Conservation (phyloP, 2,888 invertebrate species). For the Hemithea aestivaria region DNA sequence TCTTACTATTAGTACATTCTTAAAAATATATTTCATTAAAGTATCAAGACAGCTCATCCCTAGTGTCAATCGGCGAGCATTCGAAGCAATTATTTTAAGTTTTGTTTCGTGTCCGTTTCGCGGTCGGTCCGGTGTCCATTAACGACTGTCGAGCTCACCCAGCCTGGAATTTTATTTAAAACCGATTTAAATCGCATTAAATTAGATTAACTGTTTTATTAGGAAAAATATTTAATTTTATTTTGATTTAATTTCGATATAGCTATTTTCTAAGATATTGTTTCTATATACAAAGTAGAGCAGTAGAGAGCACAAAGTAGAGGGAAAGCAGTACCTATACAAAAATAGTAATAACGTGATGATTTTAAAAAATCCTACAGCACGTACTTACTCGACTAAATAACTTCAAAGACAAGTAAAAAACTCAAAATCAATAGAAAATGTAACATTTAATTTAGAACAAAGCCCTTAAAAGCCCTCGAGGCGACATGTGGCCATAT, state of each 20-base stretch:
- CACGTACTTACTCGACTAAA: background rate
- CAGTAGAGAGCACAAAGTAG: too few species aligned
- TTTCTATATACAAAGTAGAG: too few species aligned
- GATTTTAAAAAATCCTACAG: too few species aligned
- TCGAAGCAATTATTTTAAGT: conserved; percentile 77
- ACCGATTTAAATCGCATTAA: conserved; percentile 52
- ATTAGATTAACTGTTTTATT: conserved; percentile 50
- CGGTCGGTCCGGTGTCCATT: conserved; percentile 66
- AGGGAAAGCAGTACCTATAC: too few species aligned
- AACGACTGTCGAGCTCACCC: conserved; percentile 53
- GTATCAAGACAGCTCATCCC: conserved; percentile 42
- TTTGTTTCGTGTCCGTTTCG: conserved; percentile 74
- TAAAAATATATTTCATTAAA: too few species aligned
- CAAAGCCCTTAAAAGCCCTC: conserved; percentile 66
- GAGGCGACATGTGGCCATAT: conserved; percentile 75
- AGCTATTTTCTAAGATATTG: too few species aligned
- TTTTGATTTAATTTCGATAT: too few species aligned
- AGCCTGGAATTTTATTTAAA: conserved; percentile 45
- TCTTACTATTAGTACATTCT: too few species aligned
- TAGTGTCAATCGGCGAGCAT: conserved; percentile 51
- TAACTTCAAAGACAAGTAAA: conserved; percentile 8
- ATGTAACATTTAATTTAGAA: conserved; percentile 43
- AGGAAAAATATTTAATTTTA: too few species aligned
- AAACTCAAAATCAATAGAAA: conserved; percentile 39
- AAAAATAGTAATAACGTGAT: too few species aligned